A percentile compares a stretch with the other conserved stretches of the same genome.
phyloP scores from a whole-genome alignment of 2,797 vertebrate genomes.

The Poeciliopsis turneri region DNA sequence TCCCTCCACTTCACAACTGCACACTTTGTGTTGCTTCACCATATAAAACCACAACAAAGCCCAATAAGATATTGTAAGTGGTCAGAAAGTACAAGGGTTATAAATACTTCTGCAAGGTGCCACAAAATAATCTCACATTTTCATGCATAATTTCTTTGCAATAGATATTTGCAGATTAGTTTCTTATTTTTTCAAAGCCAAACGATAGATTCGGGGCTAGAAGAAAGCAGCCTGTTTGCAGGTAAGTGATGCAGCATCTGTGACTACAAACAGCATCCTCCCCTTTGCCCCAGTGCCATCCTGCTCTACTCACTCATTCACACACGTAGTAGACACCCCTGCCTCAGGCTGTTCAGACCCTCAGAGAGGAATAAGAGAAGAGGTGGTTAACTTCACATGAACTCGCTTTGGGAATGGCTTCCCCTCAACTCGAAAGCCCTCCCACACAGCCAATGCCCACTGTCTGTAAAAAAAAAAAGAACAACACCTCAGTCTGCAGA shows the following conservation, averaged over 20 bases:
- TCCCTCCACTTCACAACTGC: neutral
- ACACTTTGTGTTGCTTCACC: neutral
- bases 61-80: neutral
- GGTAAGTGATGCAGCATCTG: conserved; percentile 17
- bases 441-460: conserved; percentile 39
- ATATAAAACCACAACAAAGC: neutral
- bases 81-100: neutral
- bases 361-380: conserved; percentile 24
- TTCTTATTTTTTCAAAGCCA: conserved; percentile 9
- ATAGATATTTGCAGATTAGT: neutral
- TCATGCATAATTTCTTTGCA: neutral
- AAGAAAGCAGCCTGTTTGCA: conserved; percentile 18
- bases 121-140: neutral
- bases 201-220: conserved; percentile 7
- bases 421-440: conserved; percentile 47
- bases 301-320: conserved; percentile 23
- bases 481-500: conserved; percentile 15
- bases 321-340: conserved; percentile 28
- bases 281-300: conserved; percentile 5
- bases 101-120: neutral
- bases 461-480: conserved; percentile 4
- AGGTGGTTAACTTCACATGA: conserved; percentile 68
- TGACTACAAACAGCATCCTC: conserved; percentile 21
- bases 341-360: conserved; percentile 42
- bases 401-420: conserved; percentile 66